phyloP scores from a whole-genome alignment of 1,140 invertebrate species.

The Xylocopa sonorina region DNA sequence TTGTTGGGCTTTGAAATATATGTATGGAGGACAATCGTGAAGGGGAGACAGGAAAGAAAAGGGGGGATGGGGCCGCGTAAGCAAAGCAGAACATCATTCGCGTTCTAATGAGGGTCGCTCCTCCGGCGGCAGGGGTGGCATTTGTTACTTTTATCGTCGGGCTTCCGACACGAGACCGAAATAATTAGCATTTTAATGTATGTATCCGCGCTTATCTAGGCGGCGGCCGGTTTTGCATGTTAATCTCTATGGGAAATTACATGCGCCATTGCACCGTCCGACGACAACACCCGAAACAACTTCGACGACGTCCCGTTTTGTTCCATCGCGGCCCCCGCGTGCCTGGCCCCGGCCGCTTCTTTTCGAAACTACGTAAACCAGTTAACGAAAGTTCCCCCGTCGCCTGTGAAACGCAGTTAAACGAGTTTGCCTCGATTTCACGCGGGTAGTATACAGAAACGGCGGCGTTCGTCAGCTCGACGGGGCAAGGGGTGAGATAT shows the following conservation, averaged over 20 bases:
- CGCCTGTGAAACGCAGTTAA: constrained; percentile 8
- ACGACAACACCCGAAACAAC: constrained; percentile 35
- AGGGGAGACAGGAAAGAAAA: neutral
- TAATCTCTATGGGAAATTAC: constrained; percentile 72
- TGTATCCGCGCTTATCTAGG: constrained; percentile 72
- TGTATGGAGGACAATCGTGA: neutral
- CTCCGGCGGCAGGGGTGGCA: constrained; percentile 52
- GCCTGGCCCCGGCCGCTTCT: neutral
- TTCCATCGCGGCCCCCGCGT: constrained; percentile 21
- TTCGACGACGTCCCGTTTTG: constrained; percentile 51
- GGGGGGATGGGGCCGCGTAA: neutral
- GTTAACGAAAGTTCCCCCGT: constrained; percentile 19
- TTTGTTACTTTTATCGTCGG: constrained; percentile 73
- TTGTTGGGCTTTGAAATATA: neutral
- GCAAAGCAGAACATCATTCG: constrained; percentile 41
- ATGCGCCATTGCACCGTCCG: constrained; percentile 61
- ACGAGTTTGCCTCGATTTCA: neutral
- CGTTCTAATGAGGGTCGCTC: constrained; percentile 58
- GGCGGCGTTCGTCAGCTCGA: neutral
- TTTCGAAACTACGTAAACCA: constrained; percentile 4
- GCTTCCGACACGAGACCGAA: constrained; percentile 65
- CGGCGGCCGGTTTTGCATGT: constrained; percentile 69
- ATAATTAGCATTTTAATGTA: constrained; percentile 77
- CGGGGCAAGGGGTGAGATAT: neutral
- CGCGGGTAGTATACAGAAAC: neutral